These are phyloP conservation scores for Himalopsyche anomala DNA, from an alignment of 2,888 invertebrate genomes.

Conservation along the genomic window DNA sequence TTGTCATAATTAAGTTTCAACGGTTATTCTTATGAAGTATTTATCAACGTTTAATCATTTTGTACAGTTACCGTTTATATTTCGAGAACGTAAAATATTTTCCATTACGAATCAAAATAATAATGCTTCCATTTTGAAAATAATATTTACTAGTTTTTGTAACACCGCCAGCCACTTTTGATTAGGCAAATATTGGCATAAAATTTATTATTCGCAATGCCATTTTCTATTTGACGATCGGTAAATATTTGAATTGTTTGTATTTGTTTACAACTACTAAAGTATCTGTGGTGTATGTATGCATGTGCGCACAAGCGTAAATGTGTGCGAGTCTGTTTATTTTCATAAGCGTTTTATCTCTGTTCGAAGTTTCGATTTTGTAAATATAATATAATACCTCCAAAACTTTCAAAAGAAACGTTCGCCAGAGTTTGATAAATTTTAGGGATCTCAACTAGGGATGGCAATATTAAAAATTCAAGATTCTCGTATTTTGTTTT, in stretches of 20 bases:
- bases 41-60: too few relatives aligned
- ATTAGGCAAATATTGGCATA: conserved; percentile 46
- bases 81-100: too few relatives aligned
- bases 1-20: too few relatives aligned
- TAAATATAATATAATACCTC: conserved; percentile 62
- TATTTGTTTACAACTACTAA: conserved; percentile 43
- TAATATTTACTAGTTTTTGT: neutral
- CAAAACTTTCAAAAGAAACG: conserved; percentile 41
- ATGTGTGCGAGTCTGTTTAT: conserved; percentile 49
- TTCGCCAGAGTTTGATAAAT: conserved; percentile 2
- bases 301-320: conserved; percentile 18
- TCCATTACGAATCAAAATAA: neutral
- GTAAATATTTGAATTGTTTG: conserved; percentile 58
- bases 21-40: too few relatives aligned
- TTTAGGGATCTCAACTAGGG: too few relatives aligned
- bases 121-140: neutral
- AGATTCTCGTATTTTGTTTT: too few relatives aligned
- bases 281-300: neutral
- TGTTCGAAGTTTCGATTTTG: conserved; percentile 56
- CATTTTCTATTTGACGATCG: conserved; percentile 48
- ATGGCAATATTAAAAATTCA: too few relatives aligned
- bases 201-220: conserved; percentile 45
- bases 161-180: conserved; percentile 28
- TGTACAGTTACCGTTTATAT: too few relatives aligned
- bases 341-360: conserved; percentile 58